Base-by-base conservation (phyloP, 1,140 invertebrate genomes). In the Atta cephalotes region DNA sequence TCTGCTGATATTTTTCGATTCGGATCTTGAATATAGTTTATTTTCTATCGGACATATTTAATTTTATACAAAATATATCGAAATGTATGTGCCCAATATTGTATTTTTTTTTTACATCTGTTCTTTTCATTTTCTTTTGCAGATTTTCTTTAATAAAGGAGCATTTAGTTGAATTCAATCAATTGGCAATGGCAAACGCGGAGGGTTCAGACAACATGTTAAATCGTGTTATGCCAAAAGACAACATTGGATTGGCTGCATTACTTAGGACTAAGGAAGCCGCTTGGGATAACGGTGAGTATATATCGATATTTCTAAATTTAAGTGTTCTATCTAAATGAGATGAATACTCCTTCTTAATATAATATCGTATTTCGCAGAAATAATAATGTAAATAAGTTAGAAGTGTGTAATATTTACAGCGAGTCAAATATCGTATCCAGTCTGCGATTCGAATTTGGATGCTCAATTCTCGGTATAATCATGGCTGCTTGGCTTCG, bases 201-300 rank as follows among this genome's bases (percentile, higher is more conserved):
- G 98, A 99, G 94, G 99, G 99, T 62, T 99, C 98, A 18, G 98
- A 99, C 95, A 98, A 99, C 94, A 99, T 99, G 99, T 96, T 99
- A 88, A 99, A 99, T 95, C 96, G 99, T 91, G 99, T 99, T 28
- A 99, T 99, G 99, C 99, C 99, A 18, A 99, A 99, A 94, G 99
- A 99, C 95, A 99, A 99, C 95, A 99, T 99, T 92, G 99, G 99
- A 12, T 95, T 99, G 84, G 98, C 98, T 14, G 99, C 99, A 4
- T 95, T 99, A 82, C 96, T 99, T 16, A 98, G 99, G 96, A 99
- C 98, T 0, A 99, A 98, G 92, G 98, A 99, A 93, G 97, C 97
- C 79, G 98, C 98, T 7, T 99, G 98, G 98, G 98, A 99, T 91
- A 98, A 98, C 94, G 97, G 98, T 97, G 94, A 96, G 96, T 95